A percentile compares a stretch with the other conserved stretches of the same genome.
Conservation (phyloP, 1,140 invertebrate species). For the Drosophila littoralis region DNA sequence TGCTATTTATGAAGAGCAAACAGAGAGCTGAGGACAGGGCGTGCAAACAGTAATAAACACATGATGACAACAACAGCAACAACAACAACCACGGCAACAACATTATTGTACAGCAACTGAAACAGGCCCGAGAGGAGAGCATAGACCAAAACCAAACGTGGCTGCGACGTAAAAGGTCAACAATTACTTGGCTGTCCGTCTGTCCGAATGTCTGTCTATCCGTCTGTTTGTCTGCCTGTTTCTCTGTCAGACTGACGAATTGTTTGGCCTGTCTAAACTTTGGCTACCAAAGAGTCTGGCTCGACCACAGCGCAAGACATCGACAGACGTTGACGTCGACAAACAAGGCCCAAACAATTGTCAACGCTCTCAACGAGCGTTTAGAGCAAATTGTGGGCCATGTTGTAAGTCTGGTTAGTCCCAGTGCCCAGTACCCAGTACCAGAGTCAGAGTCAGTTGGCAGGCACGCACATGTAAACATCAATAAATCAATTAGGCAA, state of each 20-base stretch:
- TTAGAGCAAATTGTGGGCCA: constrained; percentile 80
- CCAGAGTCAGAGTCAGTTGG: constrained; percentile 24
- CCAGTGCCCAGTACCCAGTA: background rate
- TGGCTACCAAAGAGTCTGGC: constrained; percentile 81
- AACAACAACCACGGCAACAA: constrained; percentile 4
- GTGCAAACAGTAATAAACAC: constrained; percentile 81
- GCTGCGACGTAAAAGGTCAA: constrained; percentile 79
- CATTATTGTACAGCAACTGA: constrained; percentile 43
- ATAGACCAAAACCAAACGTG: constrained; percentile 67
- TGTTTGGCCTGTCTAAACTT: constrained; percentile 82
- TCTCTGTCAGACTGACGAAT: constrained; percentile 63
- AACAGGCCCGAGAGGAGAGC: constrained; percentile 44
- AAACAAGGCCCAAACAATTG: constrained; percentile 81
- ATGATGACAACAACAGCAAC: constrained; percentile 58
- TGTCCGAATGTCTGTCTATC: constrained; percentile 34
- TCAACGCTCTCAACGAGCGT: constrained; percentile 77
- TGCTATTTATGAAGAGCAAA: constrained; percentile 82
- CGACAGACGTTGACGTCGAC: constrained; percentile 58
- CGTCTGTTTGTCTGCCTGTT: constrained; percentile 29
- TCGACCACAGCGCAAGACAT: constrained; percentile 55
- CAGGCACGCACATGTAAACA: constrained; percentile 80
- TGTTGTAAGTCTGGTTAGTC: constrained; percentile 62
- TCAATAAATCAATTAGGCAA: constrained; percentile 83
- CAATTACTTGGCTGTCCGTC: constrained; percentile 72
- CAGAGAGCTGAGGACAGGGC: constrained; percentile 63